These are phyloP conservation scores for Sinocyclocheilus maitianheensis DNA, from an alignment of 2,113 vertebrate genomes.

Conservation along the genomic window DNA sequence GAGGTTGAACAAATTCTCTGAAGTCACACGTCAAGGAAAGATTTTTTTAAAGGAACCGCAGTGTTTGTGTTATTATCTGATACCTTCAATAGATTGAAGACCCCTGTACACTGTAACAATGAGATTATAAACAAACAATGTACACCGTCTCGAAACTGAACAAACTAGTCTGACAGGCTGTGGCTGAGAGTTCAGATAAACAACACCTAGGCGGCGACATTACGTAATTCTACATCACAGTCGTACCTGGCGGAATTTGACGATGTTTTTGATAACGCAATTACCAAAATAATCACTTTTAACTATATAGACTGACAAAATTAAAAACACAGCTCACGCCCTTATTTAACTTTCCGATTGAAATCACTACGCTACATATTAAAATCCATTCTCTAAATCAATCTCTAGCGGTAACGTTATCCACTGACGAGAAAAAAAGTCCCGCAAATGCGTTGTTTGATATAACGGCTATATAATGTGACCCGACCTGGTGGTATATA, in stretches of 20 bases:
- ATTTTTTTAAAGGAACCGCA: not conserved
- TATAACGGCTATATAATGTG: not conserved
- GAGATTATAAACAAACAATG: not conserved
- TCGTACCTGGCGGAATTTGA: not conserved
- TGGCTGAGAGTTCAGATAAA: not conserved
- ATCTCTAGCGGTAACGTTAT: no score
- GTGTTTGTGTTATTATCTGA: not conserved
- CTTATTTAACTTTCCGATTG: not conserved
- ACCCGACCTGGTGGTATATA: not conserved
- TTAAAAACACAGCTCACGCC: not conserved
- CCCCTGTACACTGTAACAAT: no score
- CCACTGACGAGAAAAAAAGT: not conserved
- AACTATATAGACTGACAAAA: not conserved
- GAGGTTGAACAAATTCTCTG: constrained; percentile 90
- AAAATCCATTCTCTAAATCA: not conserved
- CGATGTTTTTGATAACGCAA: not conserved
- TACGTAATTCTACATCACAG: constrained; percentile 2
- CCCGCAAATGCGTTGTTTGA: not conserved
- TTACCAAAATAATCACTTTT: not conserved
- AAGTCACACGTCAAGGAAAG: constrained; percentile 65
- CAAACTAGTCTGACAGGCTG: constrained; percentile 21
- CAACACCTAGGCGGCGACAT: not conserved
- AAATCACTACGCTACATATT: not conserved
- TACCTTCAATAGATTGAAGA: not conserved
- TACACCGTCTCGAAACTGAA: not conserved